Conservation (phyloP, 2,888 invertebrate species). For the Stenchaetothrips biformis region DNA sequence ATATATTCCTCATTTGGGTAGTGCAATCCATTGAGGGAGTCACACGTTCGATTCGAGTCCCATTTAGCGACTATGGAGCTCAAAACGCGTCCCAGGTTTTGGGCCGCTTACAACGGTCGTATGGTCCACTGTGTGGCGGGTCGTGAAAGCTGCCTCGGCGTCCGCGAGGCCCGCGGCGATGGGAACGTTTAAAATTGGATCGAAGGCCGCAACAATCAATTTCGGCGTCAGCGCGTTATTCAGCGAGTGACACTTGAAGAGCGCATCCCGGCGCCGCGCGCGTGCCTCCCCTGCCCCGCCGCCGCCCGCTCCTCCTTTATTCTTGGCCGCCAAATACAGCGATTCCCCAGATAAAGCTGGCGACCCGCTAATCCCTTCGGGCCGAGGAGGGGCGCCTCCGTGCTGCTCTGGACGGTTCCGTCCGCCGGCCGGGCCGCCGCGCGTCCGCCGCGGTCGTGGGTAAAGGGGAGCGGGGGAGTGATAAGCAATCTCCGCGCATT, state of each 20-base stretch:
- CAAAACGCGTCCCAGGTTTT: no score
- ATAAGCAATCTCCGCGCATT: not conserved
- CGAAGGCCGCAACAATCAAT: not conserved
- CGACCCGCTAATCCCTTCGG: not conserved
- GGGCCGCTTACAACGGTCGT: no score
- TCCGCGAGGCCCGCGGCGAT: no score
- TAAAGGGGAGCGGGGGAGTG: not conserved
- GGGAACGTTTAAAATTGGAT: conserved; percentile 1
- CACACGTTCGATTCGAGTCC: no score
- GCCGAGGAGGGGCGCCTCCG: not conserved
- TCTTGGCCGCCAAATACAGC: not conserved
- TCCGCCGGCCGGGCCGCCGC: not conserved
- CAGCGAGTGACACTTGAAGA: not conserved
- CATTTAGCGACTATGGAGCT: no score
- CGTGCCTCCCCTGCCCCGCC: not conserved
- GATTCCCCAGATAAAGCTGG: conserved; percentile 9
- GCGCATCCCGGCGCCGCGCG: not conserved
- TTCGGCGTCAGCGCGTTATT: not conserved
- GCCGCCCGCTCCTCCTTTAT: not conserved
- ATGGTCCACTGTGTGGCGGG: no score
- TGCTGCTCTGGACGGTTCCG: conserved; percentile 11
- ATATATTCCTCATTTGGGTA: no score
- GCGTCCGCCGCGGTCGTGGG: not conserved
- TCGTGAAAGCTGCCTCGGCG: no score
- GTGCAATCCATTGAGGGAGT: no score